phyloP scores from a whole-genome alignment of 2,888 invertebrate species.

The Prionchulus punctatus region DNA sequence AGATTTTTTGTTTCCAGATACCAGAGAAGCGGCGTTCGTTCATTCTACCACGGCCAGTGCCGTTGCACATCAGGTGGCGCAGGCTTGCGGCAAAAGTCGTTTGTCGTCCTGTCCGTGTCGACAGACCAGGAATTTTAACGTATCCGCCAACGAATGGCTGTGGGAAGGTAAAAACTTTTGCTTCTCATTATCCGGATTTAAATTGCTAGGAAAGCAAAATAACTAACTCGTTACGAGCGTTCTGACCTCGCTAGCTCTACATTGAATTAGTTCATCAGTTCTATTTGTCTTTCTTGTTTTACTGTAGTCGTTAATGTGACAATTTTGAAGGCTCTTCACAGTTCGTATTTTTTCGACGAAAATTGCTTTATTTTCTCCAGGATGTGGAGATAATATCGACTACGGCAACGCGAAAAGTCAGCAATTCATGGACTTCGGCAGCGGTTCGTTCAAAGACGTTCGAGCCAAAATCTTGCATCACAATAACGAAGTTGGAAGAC shows the following conservation, averaged over 20 bases:
- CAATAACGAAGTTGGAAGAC: conserved; percentile 33
- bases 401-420: conserved; percentile 32
- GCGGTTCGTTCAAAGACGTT: conserved; percentile 24
- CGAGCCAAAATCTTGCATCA: conserved; percentile 29
- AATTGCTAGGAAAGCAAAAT: conserved; percentile 31
- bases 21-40: conserved; percentile 29
- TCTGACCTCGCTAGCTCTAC: too few species aligned
- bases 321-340: neutral
- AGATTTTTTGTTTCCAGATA: too few species aligned
- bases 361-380: conserved; percentile 12
- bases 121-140: neutral
- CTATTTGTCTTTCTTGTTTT: too few species aligned
- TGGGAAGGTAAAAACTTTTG: conserved; percentile 21
- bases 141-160: conserved; percentile 31
- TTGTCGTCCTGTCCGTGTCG: conserved; percentile 3
- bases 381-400: conserved; percentile 32
- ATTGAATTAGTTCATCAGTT: too few species aligned
- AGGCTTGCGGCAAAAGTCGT: conserved; percentile 4
- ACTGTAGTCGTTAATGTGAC: too few species aligned
- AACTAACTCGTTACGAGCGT: neutral
- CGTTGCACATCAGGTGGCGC: conserved; percentile 6
- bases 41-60: conserved; percentile 1
- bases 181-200: too few species aligned
- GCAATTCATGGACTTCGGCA: conserved; percentile 30
- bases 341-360: neutral